phyloP scores from a whole-genome alignment of 1,140 invertebrate species.

The Cherax destructor region DNA sequence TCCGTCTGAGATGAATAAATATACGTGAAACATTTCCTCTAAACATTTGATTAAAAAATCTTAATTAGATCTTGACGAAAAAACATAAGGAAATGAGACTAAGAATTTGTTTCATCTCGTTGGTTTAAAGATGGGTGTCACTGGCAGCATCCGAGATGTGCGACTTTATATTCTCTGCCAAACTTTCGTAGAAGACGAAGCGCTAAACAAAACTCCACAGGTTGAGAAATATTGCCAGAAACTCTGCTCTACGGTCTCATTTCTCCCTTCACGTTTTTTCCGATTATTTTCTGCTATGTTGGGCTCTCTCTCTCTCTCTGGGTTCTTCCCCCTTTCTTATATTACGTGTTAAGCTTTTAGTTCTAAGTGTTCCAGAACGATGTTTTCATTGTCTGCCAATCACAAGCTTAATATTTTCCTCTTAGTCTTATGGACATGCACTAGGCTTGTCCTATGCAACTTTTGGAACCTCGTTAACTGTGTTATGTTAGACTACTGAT shows the following conservation, averaged over 20 bases:
- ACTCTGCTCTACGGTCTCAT: neutral
- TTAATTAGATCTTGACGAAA: too few species aligned
- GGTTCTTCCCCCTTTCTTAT: neutral
- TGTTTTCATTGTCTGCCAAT: neutral
- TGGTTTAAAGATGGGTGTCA: neutral
- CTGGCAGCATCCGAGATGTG: neutral
- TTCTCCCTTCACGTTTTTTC: neutral
- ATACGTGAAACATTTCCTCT: too few species aligned
- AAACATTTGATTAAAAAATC: too few species aligned
- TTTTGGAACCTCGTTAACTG: neutral
- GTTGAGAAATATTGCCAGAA: conserved; percentile 21
- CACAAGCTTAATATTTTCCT: neutral
- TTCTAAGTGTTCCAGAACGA: neutral
- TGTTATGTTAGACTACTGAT: neutral
- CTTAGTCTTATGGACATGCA: neutral
- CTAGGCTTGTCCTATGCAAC: neutral
- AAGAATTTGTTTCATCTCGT: too few species aligned
- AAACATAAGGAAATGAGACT: too few species aligned
- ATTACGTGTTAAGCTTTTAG: neutral
- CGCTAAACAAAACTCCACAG: conserved; percentile 17
- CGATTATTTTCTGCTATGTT: neutral
- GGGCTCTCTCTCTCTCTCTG: neutral
- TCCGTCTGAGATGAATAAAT: too few species aligned
- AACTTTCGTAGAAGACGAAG: neutral
- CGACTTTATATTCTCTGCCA: neutral